phyloP scores from a whole-genome alignment of 2,888 invertebrate genomes.

The Apantesis nais region DNA sequence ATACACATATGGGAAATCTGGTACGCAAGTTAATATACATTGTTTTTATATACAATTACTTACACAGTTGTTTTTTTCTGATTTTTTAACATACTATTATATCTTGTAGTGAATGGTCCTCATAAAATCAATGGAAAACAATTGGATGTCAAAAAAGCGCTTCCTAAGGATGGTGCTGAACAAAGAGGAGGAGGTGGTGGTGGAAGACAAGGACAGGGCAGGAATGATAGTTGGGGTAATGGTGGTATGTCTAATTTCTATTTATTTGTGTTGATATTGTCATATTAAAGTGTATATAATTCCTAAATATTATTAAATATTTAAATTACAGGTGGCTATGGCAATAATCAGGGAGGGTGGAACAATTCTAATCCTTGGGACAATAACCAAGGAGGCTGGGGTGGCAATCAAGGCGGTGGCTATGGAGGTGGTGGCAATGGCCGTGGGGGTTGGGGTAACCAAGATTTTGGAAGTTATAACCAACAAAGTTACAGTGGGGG shows the following conservation, averaged over 20 bases:
- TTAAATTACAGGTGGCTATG: conserved; percentile 77
- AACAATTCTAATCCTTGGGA: conserved; percentile 59
- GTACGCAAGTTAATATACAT: conserved; percentile 82
- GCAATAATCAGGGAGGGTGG: conserved; percentile 79
- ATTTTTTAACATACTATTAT: conserved; percentile 14
- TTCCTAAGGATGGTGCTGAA: conserved; percentile 91
- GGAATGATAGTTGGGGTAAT: conserved; percentile 74
- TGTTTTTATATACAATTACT: conserved; percentile 8
- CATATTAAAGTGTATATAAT: not conserved
- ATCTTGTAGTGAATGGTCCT: conserved; percentile 89
- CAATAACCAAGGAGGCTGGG: conserved; percentile 67
- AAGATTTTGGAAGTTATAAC: conserved; percentile 91
- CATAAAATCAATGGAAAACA: conserved; percentile 95
- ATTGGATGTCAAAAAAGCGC: conserved; percentile 97
- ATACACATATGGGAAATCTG: conserved; percentile 58
- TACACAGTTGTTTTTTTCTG: conserved; percentile 9
- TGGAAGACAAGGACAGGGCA: conserved; percentile 77
- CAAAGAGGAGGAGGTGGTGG: conserved; percentile 84
- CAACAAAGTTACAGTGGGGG: conserved; percentile 95
- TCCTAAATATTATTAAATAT: too few species aligned
- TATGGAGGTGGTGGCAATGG: conserved; percentile 78
- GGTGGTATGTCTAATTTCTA: conserved; percentile 42
- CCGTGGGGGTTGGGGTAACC: conserved; percentile 84
- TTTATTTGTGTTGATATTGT: too few species aligned
- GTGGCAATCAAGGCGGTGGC: conserved; percentile 85